Conservation (phyloP, 1,140 invertebrate species). For the Anoplolepis gracilipes region DNA sequence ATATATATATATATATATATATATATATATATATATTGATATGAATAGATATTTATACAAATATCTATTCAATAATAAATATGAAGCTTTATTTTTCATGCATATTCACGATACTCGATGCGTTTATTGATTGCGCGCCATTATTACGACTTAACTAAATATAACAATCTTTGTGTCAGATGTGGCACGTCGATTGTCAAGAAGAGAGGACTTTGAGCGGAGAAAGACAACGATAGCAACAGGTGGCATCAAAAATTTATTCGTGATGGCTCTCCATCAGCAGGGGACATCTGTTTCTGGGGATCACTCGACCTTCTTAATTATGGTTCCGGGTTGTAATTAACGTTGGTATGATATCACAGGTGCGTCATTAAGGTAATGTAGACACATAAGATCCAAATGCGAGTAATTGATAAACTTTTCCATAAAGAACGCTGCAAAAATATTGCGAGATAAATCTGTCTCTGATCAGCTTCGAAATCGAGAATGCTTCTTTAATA, state of each 20-base stretch:
- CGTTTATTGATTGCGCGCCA: background rate
- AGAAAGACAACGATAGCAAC: conserved; percentile 65
- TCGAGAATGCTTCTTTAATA: conserved; percentile 36
- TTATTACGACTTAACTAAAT: background rate
- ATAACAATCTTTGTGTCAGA: background rate
- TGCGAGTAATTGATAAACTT: conserved; percentile 1
- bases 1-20: too few species aligned
- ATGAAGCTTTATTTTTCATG: background rate
- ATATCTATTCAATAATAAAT: background rate
- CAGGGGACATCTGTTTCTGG: conserved; percentile 70
- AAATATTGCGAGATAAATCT: background rate
- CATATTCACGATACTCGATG: background rate
- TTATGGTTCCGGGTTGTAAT: conserved; percentile 51
- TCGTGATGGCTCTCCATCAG: conserved; percentile 68
- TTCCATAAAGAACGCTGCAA: background rate
- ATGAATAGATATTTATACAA: too few species aligned
- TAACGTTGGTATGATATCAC: background rate
- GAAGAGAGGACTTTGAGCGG: conserved; percentile 37
- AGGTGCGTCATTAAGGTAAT: conserved; percentile 40
- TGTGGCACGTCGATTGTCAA: background rate
- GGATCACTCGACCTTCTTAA: conserved; percentile 68
- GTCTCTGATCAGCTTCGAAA: background rate
- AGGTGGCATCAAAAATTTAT: conserved; percentile 81
- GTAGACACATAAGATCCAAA: background rate
- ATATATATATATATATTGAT: background rate